phyloP scores from a whole-genome alignment of 2,888 invertebrate genomes.

The Dryobota labecula region DNA sequence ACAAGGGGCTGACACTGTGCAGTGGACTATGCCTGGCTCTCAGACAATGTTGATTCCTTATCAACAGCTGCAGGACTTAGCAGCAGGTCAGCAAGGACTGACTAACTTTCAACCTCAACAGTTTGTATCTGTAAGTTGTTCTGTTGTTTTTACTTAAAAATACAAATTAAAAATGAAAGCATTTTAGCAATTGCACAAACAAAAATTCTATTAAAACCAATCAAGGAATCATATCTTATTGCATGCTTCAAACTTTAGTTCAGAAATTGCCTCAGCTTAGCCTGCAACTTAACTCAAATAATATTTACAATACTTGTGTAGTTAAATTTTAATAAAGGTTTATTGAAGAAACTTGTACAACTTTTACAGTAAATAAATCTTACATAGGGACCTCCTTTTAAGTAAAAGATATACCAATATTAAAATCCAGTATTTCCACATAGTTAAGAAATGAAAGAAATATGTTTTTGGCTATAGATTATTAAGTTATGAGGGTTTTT shows the following conservation, averaged over 20 bases:
- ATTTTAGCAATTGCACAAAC: too few species aligned
- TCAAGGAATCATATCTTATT: background rate
- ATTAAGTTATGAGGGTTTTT: too few species aligned
- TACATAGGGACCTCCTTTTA: too few species aligned
- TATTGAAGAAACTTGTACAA: too few species aligned
- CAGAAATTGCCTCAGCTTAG: background rate
- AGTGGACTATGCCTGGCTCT: slow-evolving; percentile 86
- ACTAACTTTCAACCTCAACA: slow-evolving; percentile 85
- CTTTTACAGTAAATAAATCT: too few species aligned
- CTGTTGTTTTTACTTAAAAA: slow-evolving; percentile 37
- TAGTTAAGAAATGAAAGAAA: too few species aligned
- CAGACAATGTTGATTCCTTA: slow-evolving; percentile 89
- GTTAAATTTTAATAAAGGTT: too few species aligned
- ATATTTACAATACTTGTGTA: background rate
- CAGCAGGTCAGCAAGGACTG: slow-evolving; percentile 80
- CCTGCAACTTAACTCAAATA: background rate
- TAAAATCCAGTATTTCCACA: too few species aligned
- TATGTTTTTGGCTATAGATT: too few species aligned
- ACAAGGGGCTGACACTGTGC: slow-evolving; percentile 85
- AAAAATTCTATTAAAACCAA: too few species aligned
- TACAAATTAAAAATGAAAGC: too few species aligned
- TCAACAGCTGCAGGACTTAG: slow-evolving; percentile 85
- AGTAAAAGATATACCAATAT: too few species aligned
- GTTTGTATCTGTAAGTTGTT: slow-evolving; percentile 86
- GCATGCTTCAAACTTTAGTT: background rate